Evolutionary conservation across 2,888 invertebrate genomes (phyloP).

Genomic region (Tenthredo scrophulariae): DNA sequence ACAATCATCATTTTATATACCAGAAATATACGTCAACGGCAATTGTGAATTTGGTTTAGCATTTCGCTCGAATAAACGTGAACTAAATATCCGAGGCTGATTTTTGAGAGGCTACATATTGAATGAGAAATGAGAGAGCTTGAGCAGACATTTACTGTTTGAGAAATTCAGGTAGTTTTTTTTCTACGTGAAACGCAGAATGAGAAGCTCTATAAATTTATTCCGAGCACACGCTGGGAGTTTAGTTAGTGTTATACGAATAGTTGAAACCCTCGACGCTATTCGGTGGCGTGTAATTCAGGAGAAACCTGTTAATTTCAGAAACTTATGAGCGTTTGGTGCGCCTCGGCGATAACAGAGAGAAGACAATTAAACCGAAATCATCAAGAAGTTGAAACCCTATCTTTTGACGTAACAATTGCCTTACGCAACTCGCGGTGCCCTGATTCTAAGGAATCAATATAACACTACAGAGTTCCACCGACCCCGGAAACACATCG

Average conservation of each 20-base stretch:
- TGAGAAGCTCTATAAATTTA: background rate
- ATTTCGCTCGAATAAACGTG: background rate
- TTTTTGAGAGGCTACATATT: background rate
- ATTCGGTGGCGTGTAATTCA: conserved; percentile 3
- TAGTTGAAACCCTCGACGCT: background rate
- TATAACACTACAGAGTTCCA: background rate
- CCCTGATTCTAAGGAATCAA: conserved; percentile 27
- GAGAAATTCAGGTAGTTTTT: background rate
- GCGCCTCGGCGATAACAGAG: background rate
- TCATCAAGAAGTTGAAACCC: conserved; percentile 8
- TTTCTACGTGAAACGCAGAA: background rate
- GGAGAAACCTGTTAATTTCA: conserved; percentile 3
- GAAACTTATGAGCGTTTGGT: background rate
- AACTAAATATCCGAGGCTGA: background rate
- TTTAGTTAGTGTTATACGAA: background rate
- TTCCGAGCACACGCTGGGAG: background rate
- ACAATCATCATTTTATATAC: background rate
- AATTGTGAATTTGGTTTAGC: background rate
- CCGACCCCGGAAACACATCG: background rate
- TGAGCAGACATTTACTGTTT: background rate
- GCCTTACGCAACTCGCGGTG: conserved; percentile 2
- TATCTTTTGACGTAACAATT: conserved; percentile 23
- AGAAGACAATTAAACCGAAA: conserved; percentile 20
- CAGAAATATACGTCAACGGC: background rate
- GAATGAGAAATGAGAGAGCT: background rate